Base-by-base conservation (phyloP, 2,113 vertebrate genomes). In the Prolemur simus region DNA sequence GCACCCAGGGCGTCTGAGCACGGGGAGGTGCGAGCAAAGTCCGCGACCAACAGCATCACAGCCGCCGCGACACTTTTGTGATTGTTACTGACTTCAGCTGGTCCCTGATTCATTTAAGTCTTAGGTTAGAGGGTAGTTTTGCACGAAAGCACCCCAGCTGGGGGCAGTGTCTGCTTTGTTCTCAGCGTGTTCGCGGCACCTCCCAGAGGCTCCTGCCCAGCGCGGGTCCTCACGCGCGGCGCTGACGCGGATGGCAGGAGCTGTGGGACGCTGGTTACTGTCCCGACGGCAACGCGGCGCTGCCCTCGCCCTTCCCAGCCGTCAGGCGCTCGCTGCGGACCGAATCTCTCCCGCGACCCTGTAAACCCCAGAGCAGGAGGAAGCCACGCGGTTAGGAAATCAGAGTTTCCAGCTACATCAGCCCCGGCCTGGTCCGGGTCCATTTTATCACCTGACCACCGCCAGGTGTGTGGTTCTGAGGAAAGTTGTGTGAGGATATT, bases 21-120 rank as follows among this genome's bases (percentile, higher is more conserved):
- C 25, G 5, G n/a, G 21, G 37, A 21, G 2, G 2, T 29, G 64
- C 4, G 0, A 5, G 32, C 49, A 27, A 45, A 2, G 1, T 39
- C 42, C 2, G 3, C 0, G 4, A 3, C 8, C 10, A 7, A 5
- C 10, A 7, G 3, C 2, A 11, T 25, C 10, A 23, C 23, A 11
- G 11, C 9, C 11, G 3, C 17, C 0, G 3, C 13, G 6, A 6
- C 14, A 1, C 52, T n/a, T 27, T 4, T 1, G 8, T 2, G 14
- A 21, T 1, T 0, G 1, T 3, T 9, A 6, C 13, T 17, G 20
- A 4, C 66, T 18, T 10, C 42, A 1, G 0, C 1, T 12, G n/a
- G 34, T 9, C n/a, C 29, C 54, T 29, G 27, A 21, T 10, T 1
- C 5, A 3, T 1, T 13, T 4, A 56, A 69, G 25, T 49, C 39